phyloP scores from a whole-genome alignment of 1,140 invertebrate species.

The Ostrea edulis region DNA sequence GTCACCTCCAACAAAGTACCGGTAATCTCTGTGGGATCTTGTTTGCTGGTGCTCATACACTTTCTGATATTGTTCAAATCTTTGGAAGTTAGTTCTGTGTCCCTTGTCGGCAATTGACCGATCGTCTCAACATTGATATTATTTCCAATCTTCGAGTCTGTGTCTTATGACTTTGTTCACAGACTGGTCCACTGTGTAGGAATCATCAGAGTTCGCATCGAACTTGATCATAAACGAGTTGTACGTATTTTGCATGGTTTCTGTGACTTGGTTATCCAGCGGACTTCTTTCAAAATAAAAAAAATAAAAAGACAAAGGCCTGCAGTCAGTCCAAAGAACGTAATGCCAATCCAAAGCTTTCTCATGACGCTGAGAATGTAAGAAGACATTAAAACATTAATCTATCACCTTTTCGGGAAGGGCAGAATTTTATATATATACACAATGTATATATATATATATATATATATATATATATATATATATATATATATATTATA shows the following conservation, averaged over 20 bases:
- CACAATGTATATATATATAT: too few species aligned
- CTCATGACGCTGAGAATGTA: too few species aligned
- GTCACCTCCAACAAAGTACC: constrained; percentile 25
- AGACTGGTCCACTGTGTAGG: background rate
- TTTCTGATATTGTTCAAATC: constrained; percentile 3
- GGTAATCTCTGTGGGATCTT: constrained; percentile 3
- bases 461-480: too few species aligned
- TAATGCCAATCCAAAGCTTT: too few species aligned
- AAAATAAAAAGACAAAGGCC: background rate
- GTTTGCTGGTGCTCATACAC: background rate
- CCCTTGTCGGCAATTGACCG: background rate
- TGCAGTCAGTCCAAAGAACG: too few species aligned
- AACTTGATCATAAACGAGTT: background rate
- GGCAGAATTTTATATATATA: background rate
- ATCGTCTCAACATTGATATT: constrained; percentile 1
- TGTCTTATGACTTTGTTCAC: background rate
- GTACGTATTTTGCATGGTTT: background rate
- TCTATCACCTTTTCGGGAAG: background rate
- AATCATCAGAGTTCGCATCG: background rate
- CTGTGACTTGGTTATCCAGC: background rate
- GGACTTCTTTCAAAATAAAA: background rate
- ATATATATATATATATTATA: too few species aligned
- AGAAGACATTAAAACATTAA: too few species aligned
- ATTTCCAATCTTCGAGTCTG: background rate
- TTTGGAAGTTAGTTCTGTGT: background rate